phyloP scores from a whole-genome alignment of 2,113 vertebrate species.

The Leptosomus discolor region DNA sequence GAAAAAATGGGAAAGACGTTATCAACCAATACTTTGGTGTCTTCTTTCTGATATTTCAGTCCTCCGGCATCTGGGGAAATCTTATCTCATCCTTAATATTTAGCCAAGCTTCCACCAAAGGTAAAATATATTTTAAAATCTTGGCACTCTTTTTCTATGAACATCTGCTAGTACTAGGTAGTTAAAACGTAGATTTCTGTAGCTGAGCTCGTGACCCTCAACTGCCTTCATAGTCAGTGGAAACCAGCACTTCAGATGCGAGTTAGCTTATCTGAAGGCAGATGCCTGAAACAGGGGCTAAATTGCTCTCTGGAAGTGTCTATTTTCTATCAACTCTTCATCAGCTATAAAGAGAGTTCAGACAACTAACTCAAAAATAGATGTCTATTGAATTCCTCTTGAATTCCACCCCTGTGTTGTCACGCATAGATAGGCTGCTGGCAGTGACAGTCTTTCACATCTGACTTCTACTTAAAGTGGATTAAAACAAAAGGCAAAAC shows the following conservation, averaged over 20 bases:
- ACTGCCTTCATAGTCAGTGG: background rate
- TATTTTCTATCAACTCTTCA: background rate
- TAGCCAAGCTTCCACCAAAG: slow-evolving; percentile 73
- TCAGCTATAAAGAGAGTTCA: background rate
- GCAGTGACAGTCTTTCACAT: background rate
- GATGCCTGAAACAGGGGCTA: background rate
- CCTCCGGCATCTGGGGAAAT: slow-evolving; percentile 91
- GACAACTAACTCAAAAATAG: background rate
- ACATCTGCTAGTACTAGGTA: background rate
- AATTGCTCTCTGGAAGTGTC: background rate
- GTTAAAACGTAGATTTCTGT: background rate
- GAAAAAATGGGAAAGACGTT: slow-evolving; percentile 76
- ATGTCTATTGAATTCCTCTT: background rate
- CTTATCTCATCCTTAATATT: slow-evolving; percentile 94
- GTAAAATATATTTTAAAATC: slow-evolving; percentile 63
- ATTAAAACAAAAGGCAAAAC: background rate
- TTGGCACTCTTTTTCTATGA: background rate
- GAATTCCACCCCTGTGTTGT: background rate
- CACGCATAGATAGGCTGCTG: background rate
- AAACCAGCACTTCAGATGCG: background rate
- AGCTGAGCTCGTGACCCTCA: background rate
- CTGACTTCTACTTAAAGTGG: background rate
- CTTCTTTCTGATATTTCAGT: slow-evolving; percentile 95
- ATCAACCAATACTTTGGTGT: slow-evolving; percentile 92
- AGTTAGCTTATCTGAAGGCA: background rate